Base-by-base conservation (phyloP, 2,888 invertebrate genomes). In the Drosophila eohydei region DNA sequence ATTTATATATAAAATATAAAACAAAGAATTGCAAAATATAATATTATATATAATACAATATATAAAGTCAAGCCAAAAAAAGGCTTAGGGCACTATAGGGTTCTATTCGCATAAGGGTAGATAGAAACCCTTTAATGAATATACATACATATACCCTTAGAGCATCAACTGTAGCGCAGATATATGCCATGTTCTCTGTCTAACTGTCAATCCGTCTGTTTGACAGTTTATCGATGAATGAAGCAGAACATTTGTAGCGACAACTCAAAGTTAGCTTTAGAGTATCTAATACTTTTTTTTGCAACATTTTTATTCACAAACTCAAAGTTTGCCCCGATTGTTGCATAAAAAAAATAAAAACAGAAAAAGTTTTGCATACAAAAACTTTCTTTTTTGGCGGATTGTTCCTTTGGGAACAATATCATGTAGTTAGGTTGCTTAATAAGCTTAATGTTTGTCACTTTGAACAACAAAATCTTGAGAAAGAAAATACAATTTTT, bases 161-260 rank as follows among this genome's bases (percentile, higher is more conserved):
- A 50, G 32, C 32, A 5, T 16, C 32, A 32, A 50, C 16, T 6
- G 32, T 21, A 14, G n/a, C 8, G 16, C 12, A 21, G 16, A 50
- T 5, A 16, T 32, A 21, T 12, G 50, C 16, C 50, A 34, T 34
- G 34, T 50, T 50, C 50, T 34, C 32, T 50, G 32, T 50, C 34
- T 12, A 34, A 9, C 50, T 50, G 34, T 50, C 50, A 34, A 21
- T 50, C 50, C 3, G 50, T 2, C 2, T 50, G 34, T 16, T 21
- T 34, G 32, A 50, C 50, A 50, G 50, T 34, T 16, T 50, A 50
- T 50, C 32, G 50, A 50, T 50, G 50, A 21, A 50, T 50, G 32
- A 50, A 34, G 3, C 16, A 32, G 32, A 50, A 21, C 32, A 32
- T 50, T 11, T 50, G 16, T 50, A 16, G 7, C 16, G n/a, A 12